Evolutionary conservation across 30 jellyfish, hydroid and myxozoan species (phyloP).

Genomic region (Mastigias papua): DNA sequence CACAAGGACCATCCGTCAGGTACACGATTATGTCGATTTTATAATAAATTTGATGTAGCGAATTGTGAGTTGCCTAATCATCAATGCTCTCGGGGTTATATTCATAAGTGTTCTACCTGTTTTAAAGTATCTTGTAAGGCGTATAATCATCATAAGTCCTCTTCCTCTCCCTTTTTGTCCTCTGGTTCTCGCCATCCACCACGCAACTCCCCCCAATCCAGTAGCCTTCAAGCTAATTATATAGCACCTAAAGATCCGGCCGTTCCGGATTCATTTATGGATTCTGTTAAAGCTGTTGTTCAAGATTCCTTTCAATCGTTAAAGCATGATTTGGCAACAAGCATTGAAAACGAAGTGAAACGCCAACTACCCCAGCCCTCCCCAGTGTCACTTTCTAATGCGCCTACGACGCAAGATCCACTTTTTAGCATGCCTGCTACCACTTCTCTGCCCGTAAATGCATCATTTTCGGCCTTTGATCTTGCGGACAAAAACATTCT

Average conservation of each 20-base stretch:
- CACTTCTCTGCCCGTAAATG: constrained; percentile 24
- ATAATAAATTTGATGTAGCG: not conserved
- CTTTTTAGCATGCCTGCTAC: constrained; percentile 58
- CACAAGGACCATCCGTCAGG: not conserved
- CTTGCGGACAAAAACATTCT: constrained; percentile 46
- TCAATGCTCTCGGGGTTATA: not conserved
- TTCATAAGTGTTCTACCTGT: not conserved
- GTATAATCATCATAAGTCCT: not conserved
- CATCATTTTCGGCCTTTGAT: constrained; percentile 42
- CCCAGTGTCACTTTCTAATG: not conserved
- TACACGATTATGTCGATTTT: not conserved
- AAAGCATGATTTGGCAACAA: not conserved
- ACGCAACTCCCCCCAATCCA: not conserved
- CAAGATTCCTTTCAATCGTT: not conserved
- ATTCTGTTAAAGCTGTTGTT: not conserved
- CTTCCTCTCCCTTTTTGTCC: not conserved
- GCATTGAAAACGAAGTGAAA: not conserved
- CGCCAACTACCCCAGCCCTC: not conserved
- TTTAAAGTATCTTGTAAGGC: not conserved
- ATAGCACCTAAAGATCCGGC: too few species aligned
- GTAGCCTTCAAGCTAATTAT: too few species aligned
- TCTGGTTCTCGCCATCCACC: not conserved
- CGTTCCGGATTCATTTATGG: too few species aligned
- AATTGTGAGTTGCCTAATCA: not conserved
- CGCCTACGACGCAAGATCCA: constrained; percentile 25